Base-by-base conservation (phyloP, 1,140 invertebrate genomes). In the Episyrphus balteatus region DNA sequence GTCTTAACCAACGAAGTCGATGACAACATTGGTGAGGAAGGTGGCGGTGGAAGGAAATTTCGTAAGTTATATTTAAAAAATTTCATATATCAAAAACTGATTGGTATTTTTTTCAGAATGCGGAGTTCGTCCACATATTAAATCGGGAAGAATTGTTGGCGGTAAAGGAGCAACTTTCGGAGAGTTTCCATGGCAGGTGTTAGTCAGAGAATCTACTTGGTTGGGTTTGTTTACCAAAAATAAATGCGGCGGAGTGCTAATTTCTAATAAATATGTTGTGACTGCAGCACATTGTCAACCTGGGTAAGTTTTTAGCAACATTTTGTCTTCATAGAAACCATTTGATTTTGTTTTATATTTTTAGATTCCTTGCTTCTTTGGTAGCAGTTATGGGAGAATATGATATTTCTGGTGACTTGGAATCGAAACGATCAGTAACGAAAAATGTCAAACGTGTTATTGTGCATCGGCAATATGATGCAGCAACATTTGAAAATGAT, bases 211-310 rank as follows among this genome's bases (percentile, higher is more conserved):
- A 68, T 84, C 88, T 7, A 92, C 89, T 0, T 94, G 89, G 89
- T 71, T 94, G 34, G 92, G 92, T 2, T 75, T 94, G 1, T 92
- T 93, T 64, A 91, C 89, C n/a, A 94, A 95, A 68, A 93, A 94
- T 65, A 95, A 95, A 69, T 95, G 91, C 62, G 91, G 92, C 11
- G 92, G 92, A 31, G 91, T 94, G 0, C 75, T 95, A 3, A 89
- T 92, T 52, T 87, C 85, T 9, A 82, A 80, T 47, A 79, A 80
- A 66, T 92, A 84, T 59, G 88, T 93, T 5, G 82, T 88, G 46
- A 94, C 90, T 0, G 91, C 92, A 1, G 92, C 91, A 10, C 92
- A 95, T 77, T 95, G 92, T 73, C 90, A 93, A 68, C 92, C 91
- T 44, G 89, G 88, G 86, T 89, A 73, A 75, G 75, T 69, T n/a